phyloP scores from a whole-genome alignment of 2,888 invertebrate genomes.

The Nomada ruficornis region DNA sequence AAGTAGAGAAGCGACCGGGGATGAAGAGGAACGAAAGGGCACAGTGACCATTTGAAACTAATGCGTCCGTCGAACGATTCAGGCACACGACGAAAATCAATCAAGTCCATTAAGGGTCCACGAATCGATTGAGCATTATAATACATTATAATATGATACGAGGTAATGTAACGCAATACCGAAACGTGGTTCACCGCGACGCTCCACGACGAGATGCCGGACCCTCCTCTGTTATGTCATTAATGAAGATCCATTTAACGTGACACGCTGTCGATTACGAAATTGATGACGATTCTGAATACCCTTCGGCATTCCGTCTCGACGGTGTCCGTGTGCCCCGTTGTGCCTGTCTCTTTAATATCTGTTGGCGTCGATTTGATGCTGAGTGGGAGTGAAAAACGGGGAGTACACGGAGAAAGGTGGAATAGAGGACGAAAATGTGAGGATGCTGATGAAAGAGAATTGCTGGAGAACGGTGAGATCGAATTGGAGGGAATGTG shows the following conservation, averaged over 20 bases:
- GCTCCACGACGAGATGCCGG: conserved; percentile 45
- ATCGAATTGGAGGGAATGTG: background rate
- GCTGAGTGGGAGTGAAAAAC: background rate
- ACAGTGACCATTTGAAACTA: conserved; percentile 48
- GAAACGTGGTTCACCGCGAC: conserved; percentile 55
- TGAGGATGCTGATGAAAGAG: background rate
- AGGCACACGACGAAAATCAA: conserved; percentile 76
- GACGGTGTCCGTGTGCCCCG: background rate
- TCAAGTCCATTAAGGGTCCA: conserved; percentile 70
- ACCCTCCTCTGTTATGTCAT: conserved; percentile 69
- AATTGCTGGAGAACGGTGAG: too few species aligned
- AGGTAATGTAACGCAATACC: conserved; percentile 65
- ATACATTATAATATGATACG: conserved; percentile 61
- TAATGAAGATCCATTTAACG: conserved; percentile 72
- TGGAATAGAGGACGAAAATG: background rate
- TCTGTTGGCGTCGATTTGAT: background rate
- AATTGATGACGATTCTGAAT: conserved; percentile 70
- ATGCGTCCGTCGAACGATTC: conserved; percentile 63
- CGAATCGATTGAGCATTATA: conserved; percentile 57
- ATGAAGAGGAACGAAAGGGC: background rate
- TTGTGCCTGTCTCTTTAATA: background rate
- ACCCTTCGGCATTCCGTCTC: conserved; percentile 24
- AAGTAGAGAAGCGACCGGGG: background rate
- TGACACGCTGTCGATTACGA: conserved; percentile 72
- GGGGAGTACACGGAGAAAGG: background rate